Evolutionary conservation across 2,113 vertebrate genomes (phyloP).

Genomic region (Murina feae): DNA sequence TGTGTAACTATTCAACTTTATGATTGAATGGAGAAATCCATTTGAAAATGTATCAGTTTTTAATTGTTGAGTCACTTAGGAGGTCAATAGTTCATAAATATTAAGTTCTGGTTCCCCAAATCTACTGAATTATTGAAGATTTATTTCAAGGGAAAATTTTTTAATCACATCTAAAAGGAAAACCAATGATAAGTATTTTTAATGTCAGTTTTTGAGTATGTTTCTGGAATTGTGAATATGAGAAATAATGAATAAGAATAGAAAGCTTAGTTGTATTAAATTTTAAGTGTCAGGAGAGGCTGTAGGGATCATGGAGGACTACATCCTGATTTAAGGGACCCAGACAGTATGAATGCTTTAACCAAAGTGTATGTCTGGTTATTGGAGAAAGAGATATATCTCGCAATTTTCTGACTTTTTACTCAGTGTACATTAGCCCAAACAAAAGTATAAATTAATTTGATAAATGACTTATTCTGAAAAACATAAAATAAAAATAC

Average conservation of each 20-base stretch:
- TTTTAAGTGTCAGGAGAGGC: background rate
- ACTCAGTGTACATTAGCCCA: background rate
- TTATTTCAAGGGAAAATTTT: background rate
- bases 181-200: background rate
- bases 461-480: background rate
- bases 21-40: background rate
- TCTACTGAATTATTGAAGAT: conserved; percentile 7
- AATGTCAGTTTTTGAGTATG: background rate
- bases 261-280: background rate
- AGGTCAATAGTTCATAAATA: background rate
- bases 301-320: background rate
- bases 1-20: background rate
- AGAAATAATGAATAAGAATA: background rate
- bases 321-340: background rate
- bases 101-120: background rate
- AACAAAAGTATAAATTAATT: background rate
- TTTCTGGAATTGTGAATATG: background rate
- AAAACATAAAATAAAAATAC: background rate
- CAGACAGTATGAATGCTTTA: background rate
- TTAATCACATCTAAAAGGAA: background rate
- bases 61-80: background rate
- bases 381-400: background rate
- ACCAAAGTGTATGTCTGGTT: background rate
- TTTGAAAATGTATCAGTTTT: background rate
- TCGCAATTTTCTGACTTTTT: background rate